These are phyloP conservation scores for Leuctra nigra DNA, from an alignment of 2,888 invertebrate species.

Conservation along the genomic window DNA sequence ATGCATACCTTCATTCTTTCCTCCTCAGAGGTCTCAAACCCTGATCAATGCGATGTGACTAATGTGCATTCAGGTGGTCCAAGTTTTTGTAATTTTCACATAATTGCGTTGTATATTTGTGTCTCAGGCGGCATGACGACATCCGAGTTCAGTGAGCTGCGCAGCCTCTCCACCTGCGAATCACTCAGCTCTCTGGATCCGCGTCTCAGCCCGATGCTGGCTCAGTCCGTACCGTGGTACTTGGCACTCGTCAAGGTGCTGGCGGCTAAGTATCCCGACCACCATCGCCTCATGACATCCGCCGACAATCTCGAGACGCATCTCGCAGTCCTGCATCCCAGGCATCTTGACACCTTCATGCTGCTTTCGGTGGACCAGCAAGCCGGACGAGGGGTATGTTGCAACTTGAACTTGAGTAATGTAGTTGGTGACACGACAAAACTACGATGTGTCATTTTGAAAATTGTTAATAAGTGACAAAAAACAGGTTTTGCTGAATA, in stretches of 20 bases:
- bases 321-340: constrained; percentile 55
- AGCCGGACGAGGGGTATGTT: constrained; percentile 50
- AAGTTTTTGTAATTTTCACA: too few species aligned
- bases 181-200: constrained; percentile 52
- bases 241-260: constrained; percentile 54
- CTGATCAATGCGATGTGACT: too few species aligned
- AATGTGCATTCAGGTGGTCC: too few species aligned
- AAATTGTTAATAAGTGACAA: too few species aligned
- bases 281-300: constrained; percentile 50
- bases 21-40: too few species aligned
- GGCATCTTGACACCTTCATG: constrained; percentile 57
- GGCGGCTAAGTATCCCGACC: constrained; percentile 51
- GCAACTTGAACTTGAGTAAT: too few species aligned
- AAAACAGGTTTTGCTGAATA: too few species aligned
- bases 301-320: constrained; percentile 53
- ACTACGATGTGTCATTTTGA: too few species aligned
- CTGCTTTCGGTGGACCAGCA: constrained; percentile 55
- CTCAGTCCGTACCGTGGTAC: constrained; percentile 59
- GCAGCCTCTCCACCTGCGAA: constrained; percentile 50
- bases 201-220: constrained; percentile 49
- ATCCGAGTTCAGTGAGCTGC: constrained; percentile 57
- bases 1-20: too few species aligned
- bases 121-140: constrained; percentile 51
- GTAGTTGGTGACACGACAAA: too few species aligned
- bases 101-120: too few species aligned